Conservation (phyloP, 2,888 invertebrate genomes). For the Margaritifera margaritifera region DNA sequence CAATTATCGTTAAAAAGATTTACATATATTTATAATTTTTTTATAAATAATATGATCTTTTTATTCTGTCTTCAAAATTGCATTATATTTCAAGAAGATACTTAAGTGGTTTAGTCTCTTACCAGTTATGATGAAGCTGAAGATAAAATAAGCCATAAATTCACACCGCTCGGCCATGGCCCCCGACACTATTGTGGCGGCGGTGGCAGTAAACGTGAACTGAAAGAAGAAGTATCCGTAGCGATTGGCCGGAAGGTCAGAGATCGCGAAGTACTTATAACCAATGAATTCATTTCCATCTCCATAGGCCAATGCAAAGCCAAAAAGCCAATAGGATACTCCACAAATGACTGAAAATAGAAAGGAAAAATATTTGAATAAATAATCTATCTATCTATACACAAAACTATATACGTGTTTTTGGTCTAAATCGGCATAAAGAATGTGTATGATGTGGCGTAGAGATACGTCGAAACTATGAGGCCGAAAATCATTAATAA, state of each 20-base stretch:
- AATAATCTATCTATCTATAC: too few species aligned
- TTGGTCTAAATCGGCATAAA: too few species aligned
- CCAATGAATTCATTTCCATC: constrained; percentile 71
- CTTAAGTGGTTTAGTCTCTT: constrained; percentile 6
- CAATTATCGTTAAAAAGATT: too few species aligned
- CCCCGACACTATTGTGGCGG: constrained; percentile 76
- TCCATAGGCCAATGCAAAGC: constrained; percentile 56
- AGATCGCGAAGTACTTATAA: constrained; percentile 57
- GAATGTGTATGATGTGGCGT: too few species aligned
- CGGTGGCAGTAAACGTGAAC: constrained; percentile 77
- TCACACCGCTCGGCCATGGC: constrained; percentile 77
- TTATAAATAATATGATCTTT: too few species aligned
- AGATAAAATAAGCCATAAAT: constrained; percentile 75
- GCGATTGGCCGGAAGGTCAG: constrained; percentile 36
- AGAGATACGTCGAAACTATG: too few species aligned
- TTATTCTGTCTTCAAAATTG: too few species aligned
- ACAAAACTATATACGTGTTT: too few species aligned
- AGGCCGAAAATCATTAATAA: too few species aligned
- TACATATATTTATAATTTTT: too few species aligned
- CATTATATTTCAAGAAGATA: too few species aligned
- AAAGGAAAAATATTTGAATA: too few species aligned
- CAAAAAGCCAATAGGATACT: constrained; percentile 55
- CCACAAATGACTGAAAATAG: constrained; percentile 52
- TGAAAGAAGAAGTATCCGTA: constrained; percentile 75
- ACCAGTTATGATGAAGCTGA: constrained; percentile 76